These are phyloP conservation scores for Carposina sasakii DNA, from an alignment of 1,140 invertebrate genomes.

Conservation along the genomic window DNA sequence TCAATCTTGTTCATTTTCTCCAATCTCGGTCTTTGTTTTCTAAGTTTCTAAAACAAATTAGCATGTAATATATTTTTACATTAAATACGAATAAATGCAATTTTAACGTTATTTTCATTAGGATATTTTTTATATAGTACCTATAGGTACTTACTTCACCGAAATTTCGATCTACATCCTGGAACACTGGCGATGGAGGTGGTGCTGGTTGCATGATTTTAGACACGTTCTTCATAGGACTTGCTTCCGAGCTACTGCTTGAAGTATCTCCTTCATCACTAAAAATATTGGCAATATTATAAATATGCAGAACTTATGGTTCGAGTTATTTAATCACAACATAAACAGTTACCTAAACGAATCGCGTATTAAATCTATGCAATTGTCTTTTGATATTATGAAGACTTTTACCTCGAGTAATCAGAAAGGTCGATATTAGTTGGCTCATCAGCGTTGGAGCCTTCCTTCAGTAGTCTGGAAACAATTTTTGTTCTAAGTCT, in stretches of 20 bases:
- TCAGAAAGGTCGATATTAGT: constrained; percentile 88
- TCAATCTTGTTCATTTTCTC: constrained; percentile 59
- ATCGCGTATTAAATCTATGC: neutral
- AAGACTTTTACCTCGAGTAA: constrained; percentile 82
- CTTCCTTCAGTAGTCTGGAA: constrained; percentile 83
- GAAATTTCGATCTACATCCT: constrained; percentile 38
- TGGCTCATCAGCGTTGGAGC: constrained; percentile 90
- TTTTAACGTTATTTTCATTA: constrained; percentile 9
- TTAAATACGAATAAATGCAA: no score
- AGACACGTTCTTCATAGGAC: no score
- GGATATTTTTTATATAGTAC: constrained; percentile 3
- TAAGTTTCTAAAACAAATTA: constrained; percentile 45
- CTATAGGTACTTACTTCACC: constrained; percentile 29
- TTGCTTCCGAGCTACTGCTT: constrained; percentile 74
- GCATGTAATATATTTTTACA: constrained; percentile 3
- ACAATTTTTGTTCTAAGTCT: constrained; percentile 85
- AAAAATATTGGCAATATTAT: constrained; percentile 19
- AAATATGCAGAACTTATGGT: neutral
- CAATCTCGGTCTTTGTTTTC: constrained; percentile 46
- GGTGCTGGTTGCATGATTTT: constrained; percentile 37
- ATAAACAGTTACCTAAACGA: constrained; percentile 7
- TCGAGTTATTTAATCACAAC: neutral
- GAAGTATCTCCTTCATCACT: constrained; percentile 87
- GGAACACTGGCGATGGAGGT: constrained; percentile 59
- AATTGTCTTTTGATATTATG: no score